Conservation (phyloP, 2,797 vertebrate species). For the Enteromius mattozi region DNA sequence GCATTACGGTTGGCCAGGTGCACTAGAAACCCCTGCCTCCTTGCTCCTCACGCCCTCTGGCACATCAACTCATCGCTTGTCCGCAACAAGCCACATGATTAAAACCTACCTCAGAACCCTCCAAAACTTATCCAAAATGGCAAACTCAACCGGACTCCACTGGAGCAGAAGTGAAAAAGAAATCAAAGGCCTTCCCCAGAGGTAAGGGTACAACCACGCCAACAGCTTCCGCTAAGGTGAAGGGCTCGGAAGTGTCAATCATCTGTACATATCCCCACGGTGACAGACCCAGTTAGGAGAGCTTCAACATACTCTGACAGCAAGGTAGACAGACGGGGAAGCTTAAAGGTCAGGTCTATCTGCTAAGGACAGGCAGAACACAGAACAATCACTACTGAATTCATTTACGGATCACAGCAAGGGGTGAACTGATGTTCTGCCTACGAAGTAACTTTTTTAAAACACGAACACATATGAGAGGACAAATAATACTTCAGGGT, state of each 20-base stretch:
- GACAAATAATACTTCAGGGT: not conserved
- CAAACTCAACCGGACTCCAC: slow-evolving; percentile 72
- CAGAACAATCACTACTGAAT: slow-evolving; percentile 74
- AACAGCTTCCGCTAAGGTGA: slow-evolving; percentile 65
- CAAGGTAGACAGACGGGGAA: slow-evolving; percentile 66
- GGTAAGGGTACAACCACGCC: slow-evolving; percentile 61
- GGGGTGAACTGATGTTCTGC: slow-evolving; percentile 50
- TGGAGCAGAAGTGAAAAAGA: slow-evolving; percentile 74
- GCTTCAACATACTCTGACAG: slow-evolving; percentile 82
- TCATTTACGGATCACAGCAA: slow-evolving; percentile 75
- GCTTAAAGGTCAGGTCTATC: slow-evolving; percentile 84
- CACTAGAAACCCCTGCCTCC: slow-evolving; percentile 54
- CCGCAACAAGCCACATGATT: slow-evolving; percentile 71
- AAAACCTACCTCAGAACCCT: slow-evolving; percentile 71
- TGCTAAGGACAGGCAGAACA: slow-evolving; percentile 79
- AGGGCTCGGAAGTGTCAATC: slow-evolving; percentile 78
- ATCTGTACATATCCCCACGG: slow-evolving; percentile 76
- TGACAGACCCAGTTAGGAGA: slow-evolving; percentile 85
- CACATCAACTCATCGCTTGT: slow-evolving; percentile 69
- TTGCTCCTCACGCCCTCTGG: slow-evolving; percentile 69
- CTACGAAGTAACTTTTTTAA: slow-evolving; percentile 7
- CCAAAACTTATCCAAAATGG: slow-evolving; percentile 72
- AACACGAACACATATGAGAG: not conserved
- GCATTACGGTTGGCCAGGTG: slow-evolving; percentile 69
- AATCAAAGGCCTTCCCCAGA: slow-evolving; percentile 73